Percentiles rank a stretch among this genome's conserved stretches.
Conservation (phyloP, 2,888 invertebrate genomes). For the Napeogenes inachia region DNA sequence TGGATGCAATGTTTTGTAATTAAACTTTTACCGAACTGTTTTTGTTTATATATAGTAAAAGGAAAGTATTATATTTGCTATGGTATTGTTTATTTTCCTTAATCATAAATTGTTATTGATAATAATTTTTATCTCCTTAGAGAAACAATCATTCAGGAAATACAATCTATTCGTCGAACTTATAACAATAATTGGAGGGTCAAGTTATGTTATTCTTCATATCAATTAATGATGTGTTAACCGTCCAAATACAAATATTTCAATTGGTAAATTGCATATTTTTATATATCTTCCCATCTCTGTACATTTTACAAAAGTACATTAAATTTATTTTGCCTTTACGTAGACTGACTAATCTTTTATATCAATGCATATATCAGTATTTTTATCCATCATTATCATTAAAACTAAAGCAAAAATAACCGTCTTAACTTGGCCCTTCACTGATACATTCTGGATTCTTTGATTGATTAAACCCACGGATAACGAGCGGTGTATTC, state of each 20-base stretch:
- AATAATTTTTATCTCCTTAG: slow-evolving; percentile 15
- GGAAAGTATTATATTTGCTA: background rate
- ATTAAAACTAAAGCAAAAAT: background rate
- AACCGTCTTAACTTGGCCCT: background rate
- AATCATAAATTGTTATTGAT: slow-evolving; percentile 25
- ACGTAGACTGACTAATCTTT: no score
- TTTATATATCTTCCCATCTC: no score
- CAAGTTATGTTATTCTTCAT: background rate
- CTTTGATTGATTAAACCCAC: slow-evolving; percentile 23
- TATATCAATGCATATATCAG: no score
- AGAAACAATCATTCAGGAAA: slow-evolving; percentile 23
- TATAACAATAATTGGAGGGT: background rate
- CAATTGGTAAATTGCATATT: no score
- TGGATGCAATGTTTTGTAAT: slow-evolving; percentile 32
- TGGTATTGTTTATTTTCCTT: slow-evolving; percentile 12
- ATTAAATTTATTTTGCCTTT: no score
- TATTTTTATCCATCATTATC: background rate
- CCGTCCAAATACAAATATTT: no score
- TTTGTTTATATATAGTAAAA: slow-evolving; percentile 3
- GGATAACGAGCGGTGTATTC: slow-evolving; percentile 10
- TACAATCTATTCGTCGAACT: slow-evolving; percentile 14
- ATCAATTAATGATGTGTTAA: background rate
- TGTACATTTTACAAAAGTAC: no score
- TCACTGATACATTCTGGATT: background rate
- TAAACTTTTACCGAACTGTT: slow-evolving; percentile 13